Evolutionary conservation across 2,888 invertebrate species (phyloP).

Genomic region (Rapana venosa): DNA sequence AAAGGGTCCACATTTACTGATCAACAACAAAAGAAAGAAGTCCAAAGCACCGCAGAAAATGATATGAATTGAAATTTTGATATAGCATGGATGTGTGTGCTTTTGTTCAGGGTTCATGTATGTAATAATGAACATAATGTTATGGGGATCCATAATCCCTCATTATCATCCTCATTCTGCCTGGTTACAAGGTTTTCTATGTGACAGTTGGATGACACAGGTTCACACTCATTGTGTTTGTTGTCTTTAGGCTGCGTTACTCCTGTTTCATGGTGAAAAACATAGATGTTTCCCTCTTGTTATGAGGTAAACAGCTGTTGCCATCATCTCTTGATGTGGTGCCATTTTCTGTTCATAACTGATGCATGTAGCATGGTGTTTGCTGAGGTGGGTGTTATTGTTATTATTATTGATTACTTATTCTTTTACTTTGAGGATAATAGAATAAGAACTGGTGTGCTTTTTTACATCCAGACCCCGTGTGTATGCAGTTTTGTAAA

Average conservation of each 20-base stretch:
- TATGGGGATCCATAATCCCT: too few relatives aligned
- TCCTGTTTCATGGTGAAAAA: background rate
- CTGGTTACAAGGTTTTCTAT: background rate
- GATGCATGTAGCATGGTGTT: background rate
- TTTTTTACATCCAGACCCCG: background rate
- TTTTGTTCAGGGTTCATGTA: too few relatives aligned
- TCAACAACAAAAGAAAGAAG: too few relatives aligned
- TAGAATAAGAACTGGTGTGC: background rate
- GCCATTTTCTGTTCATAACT: background rate
- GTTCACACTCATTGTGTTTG: background rate
- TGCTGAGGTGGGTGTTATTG: slow-evolving; percentile 6
- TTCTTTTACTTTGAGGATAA: background rate
- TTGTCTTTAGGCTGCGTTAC: background rate
- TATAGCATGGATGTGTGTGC: too few relatives aligned
- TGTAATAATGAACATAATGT: too few relatives aligned
- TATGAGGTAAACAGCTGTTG: background rate
- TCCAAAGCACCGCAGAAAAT: too few relatives aligned
- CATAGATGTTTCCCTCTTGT: background rate
- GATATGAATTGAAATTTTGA: too few relatives aligned
- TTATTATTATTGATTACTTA: background rate
- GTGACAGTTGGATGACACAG: background rate
- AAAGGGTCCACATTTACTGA: too few relatives aligned
- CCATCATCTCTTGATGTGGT: background rate
- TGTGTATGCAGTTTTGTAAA: background rate
- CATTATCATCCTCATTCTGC: too few relatives aligned